A percentile compares a stretch with the other conserved stretches of the same genome.
phyloP scores from a whole-genome alignment of 2,113 vertebrate species.

The Microtus richardsoni region DNA sequence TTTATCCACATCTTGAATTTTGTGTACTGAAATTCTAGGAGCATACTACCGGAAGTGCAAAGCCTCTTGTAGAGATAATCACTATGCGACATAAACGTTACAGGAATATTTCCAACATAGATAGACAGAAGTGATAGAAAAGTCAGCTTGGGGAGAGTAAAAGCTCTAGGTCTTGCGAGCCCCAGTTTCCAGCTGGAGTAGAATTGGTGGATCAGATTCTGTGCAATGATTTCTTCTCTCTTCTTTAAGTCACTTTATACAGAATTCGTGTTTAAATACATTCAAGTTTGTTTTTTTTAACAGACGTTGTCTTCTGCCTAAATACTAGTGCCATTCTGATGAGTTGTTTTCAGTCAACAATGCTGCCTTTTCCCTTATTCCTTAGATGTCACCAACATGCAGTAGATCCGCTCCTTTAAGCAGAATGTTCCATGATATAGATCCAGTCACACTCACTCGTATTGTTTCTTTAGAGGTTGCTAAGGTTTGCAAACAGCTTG shows the following conservation, averaged over 20 bases:
- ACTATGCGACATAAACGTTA: neutral
- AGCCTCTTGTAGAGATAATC: neutral
- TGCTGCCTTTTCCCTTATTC: neutral
- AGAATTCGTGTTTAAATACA: neutral
- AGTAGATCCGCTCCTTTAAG: neutral
- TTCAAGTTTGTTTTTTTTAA: neutral
- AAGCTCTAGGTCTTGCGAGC: neutral
- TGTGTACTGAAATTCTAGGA: neutral
- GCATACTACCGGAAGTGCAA: neutral
- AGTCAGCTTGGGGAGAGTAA: neutral
- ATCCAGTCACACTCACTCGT: neutral
- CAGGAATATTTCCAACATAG: neutral
- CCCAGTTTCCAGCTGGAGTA: neutral
- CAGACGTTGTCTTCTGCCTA: neutral
- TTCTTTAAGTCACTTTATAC: neutral
- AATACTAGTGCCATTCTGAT: neutral
- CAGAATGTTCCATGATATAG: neutral
- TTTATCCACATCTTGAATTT: slow-evolving; percentile 14
- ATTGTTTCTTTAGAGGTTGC: neutral
- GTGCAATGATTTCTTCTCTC: neutral
- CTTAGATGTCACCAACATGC: neutral
- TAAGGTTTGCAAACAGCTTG: neutral
- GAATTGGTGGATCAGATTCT: neutral
- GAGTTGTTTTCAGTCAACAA: neutral
- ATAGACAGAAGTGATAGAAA: neutral